A percentile compares a stretch with the other conserved stretches of the same genome.
Conservation (phyloP, 2,113 vertebrate genomes). For the Lepus americanus region DNA sequence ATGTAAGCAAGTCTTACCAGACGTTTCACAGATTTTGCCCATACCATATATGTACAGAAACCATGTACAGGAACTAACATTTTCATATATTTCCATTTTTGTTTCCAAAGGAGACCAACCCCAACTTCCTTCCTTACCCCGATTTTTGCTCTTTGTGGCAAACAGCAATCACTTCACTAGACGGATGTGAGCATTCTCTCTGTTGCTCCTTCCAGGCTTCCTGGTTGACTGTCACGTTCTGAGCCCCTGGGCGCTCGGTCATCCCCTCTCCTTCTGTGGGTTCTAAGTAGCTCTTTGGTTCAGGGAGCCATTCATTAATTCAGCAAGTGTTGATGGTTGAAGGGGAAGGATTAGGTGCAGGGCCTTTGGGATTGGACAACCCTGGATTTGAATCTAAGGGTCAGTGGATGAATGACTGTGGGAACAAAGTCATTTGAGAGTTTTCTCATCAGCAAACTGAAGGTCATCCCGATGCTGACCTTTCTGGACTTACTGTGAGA, state of each 20-base stretch:
- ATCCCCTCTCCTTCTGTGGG: background rate
- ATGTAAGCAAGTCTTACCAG: background rate
- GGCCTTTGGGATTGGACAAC: background rate
- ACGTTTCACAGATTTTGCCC: background rate
- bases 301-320: background rate
- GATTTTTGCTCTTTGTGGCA: background rate
- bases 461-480: background rate
- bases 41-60: background rate
- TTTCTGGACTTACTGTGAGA: background rate
- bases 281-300: background rate
- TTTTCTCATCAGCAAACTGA: background rate
- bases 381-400: background rate
- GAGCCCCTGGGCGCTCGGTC: background rate
- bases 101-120: background rate
- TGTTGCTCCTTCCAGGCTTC: background rate
- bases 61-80: background rate
- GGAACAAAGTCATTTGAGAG: background rate
- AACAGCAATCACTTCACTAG: background rate
- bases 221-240: background rate
- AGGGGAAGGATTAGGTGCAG: background rate
- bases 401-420: background rate
- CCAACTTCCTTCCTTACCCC: background rate
- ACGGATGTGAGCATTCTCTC: background rate
- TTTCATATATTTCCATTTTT: constrained; percentile 31
- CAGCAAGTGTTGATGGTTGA: background rate